Base-by-base conservation (phyloP, 2,113 vertebrate genomes). In the Dermatemys mawii region DNA sequence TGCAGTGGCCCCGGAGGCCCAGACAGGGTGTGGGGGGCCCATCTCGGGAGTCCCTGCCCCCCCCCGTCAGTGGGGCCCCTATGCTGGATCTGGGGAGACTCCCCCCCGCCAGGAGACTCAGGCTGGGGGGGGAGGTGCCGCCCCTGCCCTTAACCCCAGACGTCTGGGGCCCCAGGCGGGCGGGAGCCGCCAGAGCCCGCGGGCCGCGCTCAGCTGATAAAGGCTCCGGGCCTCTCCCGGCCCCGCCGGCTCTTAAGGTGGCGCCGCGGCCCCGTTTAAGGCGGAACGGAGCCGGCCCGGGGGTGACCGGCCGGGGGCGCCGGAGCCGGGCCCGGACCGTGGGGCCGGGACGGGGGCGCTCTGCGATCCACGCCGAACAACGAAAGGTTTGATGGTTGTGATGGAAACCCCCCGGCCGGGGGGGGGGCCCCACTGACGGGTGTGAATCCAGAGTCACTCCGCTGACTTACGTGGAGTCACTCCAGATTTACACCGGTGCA, bases 121-220 rank as follows among this genome's bases (percentile, higher is more conserved):
- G 27, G 27, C 4, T 3, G 26, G 55, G 26, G 55, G 55, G 12
- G 57, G 57, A 29, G 55, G 11, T 12, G 51, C 16, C n/a, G 6
- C 53, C 2, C 0, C 32, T 12, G 88, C 96, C 96, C 96, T 97
- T 96, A 96, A 96, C 96, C 96, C 90, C 48, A 53, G 6, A 82
- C 48, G 96, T 97, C 97, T 98, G 97, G 97, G 98, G 97, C 97
- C 89, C 93, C 82, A n/a, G 78, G 94, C 96, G 92, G 97, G 96
- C 54, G 49, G 49, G 60, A 93, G 97, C 98, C 97, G 98, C 97
- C 96, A 97, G 98, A 97, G 93, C 92, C 93, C 79, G 97, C 97
- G 95, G 97, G 97, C 97, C 97, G 98, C 96, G 93, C 96, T 94
- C 96, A 29, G 38, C 96, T 86, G 98, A 98, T 98, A 98, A 98